phyloP scores from a whole-genome alignment of 2,113 vertebrate species.

The Perccottus glenii region DNA sequence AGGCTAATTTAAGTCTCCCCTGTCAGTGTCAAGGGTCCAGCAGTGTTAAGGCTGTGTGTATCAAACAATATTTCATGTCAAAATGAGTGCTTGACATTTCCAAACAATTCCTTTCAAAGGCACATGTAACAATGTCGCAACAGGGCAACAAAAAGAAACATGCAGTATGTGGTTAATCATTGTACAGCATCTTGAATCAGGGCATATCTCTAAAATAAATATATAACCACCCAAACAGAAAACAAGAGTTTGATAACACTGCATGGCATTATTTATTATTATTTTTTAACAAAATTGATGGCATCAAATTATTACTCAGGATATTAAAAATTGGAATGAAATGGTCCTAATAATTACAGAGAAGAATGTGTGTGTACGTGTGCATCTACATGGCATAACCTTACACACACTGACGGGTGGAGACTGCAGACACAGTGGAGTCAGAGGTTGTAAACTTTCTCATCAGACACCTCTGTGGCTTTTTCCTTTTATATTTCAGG shows the following conservation, averaged over 20 bases:
- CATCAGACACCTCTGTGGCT: conserved; percentile 38
- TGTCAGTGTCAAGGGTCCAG: conserved; percentile 44
- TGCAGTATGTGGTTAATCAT: conserved; percentile 56
- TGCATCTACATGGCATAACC: conserved; percentile 56
- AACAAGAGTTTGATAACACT: not conserved
- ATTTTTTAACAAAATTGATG: not conserved
- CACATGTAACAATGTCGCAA: conserved; percentile 48
- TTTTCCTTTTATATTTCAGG: conserved; percentile 35
- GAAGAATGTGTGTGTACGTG: conserved; percentile 32
- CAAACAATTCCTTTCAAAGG: conserved; percentile 21
- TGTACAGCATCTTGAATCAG: conserved; percentile 34
- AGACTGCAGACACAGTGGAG: conserved; percentile 72
- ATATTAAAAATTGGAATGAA: not conserved
- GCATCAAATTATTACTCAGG: not conserved
- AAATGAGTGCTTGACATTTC: conserved; percentile 41
- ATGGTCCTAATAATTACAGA: not conserved
- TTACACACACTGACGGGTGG: conserved; percentile 66
- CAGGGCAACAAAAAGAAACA: conserved; percentile 17
- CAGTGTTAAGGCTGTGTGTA: conserved; percentile 5
- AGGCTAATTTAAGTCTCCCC: conserved; percentile 35
- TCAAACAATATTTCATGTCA: conserved; percentile 50
- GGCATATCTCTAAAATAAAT: conserved; percentile 39
- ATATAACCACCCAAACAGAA: conserved; percentile 20
- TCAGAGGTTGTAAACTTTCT: conserved; percentile 70
- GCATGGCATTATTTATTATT: not conserved